Evolutionary conservation across 2,113 vertebrate species (phyloP), one percentile per base, ranked within the genome.

Genomic region (Lonchura striata): DNA sequence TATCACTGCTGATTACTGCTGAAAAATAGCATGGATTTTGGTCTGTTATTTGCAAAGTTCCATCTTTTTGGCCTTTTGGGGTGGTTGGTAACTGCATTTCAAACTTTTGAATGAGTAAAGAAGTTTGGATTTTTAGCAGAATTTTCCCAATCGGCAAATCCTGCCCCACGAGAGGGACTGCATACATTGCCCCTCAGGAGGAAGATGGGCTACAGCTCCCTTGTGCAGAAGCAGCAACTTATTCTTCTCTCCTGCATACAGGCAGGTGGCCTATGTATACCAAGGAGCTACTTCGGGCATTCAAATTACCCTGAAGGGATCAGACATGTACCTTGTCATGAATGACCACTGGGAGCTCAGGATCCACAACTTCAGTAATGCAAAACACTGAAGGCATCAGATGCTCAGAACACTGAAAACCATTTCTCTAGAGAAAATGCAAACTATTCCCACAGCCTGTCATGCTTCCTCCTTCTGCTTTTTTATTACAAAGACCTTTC

Each of bases 111-210:
- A 64, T 56, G 28, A 41, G 33, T 21, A 35, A 84, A 84, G n/a
- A 52, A 56, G 27, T 66, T 61, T 63, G 39, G 11, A 53, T 60
- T 78, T 88, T 37, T 37, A 54, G n/a, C 27, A 60, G 39, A 66
- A 66, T 12, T 37, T 92, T 56, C 42, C 13, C 25, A 52, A 6
- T 46, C 9, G 60, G 16, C 39, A 84, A 56, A 41, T 42, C 10
- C 22, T 74, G 24, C 24, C 35, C 25, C 28, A 41, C 0, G 0
- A 50, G 28, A 14, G 5, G 35, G 41, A 69, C 19, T 6, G 4
- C 57, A 25, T 1, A 3, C 19, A 3, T 11, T 4, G 5, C 13
- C 35, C 37, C 33, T 20, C 21, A 31, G 16, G 15, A 16, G 30
- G 23, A 75, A 64, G 49, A 22, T 10, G 44, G 23, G 57, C 31